These are phyloP conservation scores for Florisuga fusca DNA, from an alignment of 2,797 vertebrate species.

Conservation along the genomic window DNA sequence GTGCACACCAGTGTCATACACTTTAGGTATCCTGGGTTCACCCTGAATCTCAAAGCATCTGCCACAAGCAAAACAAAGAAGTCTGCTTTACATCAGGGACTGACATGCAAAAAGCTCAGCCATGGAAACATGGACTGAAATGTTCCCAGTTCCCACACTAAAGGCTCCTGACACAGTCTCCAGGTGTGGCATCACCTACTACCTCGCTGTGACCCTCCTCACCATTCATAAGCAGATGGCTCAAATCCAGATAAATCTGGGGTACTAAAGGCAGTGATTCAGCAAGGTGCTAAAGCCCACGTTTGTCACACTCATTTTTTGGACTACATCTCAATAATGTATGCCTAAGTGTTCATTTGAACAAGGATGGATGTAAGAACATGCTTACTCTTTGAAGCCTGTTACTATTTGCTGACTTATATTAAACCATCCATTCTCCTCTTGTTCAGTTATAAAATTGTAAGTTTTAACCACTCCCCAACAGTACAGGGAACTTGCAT, in stretches of 20 bases:
- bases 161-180: not conserved
- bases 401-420: not conserved
- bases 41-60: too few species aligned
- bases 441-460: not conserved
- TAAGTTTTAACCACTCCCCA: not conserved
- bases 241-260: not conserved
- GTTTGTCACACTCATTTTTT: not conserved
- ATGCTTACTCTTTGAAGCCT: not conserved
- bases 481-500: not conserved
- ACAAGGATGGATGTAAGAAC: not conserved
- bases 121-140: not conserved
- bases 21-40: not conserved
- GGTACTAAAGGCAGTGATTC: not conserved
- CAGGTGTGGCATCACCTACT: not conserved
- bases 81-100: not conserved
- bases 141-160: not conserved
- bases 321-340: not conserved
- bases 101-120: not conserved
- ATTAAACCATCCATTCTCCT: not conserved
- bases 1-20: not conserved
- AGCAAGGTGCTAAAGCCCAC: not conserved
- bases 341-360: not conserved
- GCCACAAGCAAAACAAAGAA: accelerated
- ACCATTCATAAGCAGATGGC: not conserved
- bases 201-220: not conserved